A percentile compares a stretch with the other conserved stretches of the same genome.
Evolutionary conservation across 2,113 vertebrate genomes (phyloP).

Genomic region (Edolisoma coerulescens): DNA sequence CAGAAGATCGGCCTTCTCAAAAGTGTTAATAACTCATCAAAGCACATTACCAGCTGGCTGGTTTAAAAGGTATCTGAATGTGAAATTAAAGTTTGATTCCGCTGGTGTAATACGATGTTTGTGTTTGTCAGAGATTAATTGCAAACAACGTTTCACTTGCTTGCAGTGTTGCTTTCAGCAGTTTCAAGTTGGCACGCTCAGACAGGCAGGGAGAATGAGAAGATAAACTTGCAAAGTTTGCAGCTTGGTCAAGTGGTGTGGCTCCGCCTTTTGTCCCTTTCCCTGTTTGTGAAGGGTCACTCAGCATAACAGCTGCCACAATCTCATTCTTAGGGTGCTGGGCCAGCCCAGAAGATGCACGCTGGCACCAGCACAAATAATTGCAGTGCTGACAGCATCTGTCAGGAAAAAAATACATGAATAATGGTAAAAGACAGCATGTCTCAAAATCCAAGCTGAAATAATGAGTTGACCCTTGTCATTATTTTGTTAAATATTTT

Average conservation of each 20-base stretch:
- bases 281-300: background rate
- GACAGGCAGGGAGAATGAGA: background rate
- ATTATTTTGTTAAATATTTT: background rate
- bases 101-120: background rate
- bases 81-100: background rate
- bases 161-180: background rate
- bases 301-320: background rate
- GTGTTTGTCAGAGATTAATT: background rate
- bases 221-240: background rate
- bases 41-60: background rate
- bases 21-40: constrained; percentile 25
- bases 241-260: background rate
- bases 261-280: background rate
- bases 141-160: background rate
- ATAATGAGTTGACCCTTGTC: background rate
- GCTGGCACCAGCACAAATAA: background rate
- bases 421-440: background rate
- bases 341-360: background rate
- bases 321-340: background rate
- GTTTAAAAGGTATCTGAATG: constrained; percentile 1
- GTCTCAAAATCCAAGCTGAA: background rate
- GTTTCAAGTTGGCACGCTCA: background rate
- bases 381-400: background rate
- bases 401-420: background rate
- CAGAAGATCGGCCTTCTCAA: background rate